Percentiles rank a stretch among this genome's conserved stretches.
phyloP scores from a whole-genome alignment of 1,140 invertebrate species.

The Patella vulgata region DNA sequence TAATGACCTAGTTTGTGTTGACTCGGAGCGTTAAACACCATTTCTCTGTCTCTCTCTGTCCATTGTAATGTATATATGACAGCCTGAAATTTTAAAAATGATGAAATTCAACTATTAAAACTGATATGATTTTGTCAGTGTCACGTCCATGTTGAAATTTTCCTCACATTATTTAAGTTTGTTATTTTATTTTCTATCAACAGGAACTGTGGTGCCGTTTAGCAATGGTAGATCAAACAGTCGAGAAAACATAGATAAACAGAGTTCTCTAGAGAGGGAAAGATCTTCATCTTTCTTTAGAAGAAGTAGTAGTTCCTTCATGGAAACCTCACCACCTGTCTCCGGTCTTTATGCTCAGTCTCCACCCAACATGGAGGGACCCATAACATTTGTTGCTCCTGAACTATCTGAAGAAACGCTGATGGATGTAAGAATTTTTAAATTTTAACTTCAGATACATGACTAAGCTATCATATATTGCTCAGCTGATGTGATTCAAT shows the following conservation, averaged over 20 bases:
- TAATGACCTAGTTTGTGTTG: no score
- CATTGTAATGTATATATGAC: no score
- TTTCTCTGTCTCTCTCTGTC: no score
- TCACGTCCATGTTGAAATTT: no score
- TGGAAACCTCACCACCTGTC: conserved; percentile 47
- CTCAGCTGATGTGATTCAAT: background rate
- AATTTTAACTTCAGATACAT: background rate
- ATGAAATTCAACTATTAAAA: no score
- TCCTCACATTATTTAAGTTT: no score
- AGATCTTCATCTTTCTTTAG: conserved; percentile 30
- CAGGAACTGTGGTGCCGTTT: conserved; percentile 41
- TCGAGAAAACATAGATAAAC: conserved; percentile 27
- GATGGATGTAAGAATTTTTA: conserved; percentile 75
- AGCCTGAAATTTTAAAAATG: no score
- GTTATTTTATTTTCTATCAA: background rate
- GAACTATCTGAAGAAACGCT: conserved; percentile 95
- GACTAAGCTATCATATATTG: background rate
- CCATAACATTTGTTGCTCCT: conserved; percentile 85
- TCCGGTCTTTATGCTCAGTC: conserved; percentile 66
- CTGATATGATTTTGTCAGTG: no score
- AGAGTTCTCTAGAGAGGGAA: conserved; percentile 29
- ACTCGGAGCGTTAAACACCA: no score
- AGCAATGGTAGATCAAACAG: conserved; percentile 26
- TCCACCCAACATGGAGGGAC: conserved; percentile 70
- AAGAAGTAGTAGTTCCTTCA: conserved; percentile 22